phyloP scores from a whole-genome alignment of 2,797 vertebrate genomes.

The Tolypeutes matacus region DNA sequence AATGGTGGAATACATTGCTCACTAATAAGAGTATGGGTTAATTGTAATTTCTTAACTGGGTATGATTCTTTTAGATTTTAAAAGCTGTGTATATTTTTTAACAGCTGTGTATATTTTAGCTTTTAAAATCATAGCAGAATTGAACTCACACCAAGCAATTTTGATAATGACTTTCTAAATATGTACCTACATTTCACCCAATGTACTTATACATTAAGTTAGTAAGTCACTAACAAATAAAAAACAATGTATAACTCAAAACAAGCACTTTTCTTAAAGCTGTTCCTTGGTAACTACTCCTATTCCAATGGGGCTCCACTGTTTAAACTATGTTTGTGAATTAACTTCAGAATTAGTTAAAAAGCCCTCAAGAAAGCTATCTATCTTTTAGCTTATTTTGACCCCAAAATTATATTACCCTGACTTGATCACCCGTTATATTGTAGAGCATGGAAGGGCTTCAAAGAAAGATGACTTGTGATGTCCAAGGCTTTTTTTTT shows the following conservation, averaged over 20 bases:
- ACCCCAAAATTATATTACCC: conserved; percentile 33
- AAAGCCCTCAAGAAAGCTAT: conserved; percentile 57
- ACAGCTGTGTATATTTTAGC: too few species aligned
- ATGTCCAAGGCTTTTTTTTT: background rate
- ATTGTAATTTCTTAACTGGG: conserved; percentile 52
- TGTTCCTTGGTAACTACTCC: conserved; percentile 11
- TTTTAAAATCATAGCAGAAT: conserved; percentile 58
- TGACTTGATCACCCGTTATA: conserved; percentile 25
- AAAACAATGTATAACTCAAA: conserved; percentile 55
- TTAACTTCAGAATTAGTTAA: conserved; percentile 32
- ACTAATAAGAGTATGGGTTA: conserved; percentile 21
- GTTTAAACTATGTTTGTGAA: conserved; percentile 25
- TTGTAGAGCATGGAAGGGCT: conserved; percentile 36
- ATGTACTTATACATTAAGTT: conserved; percentile 1
- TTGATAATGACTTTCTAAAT: conserved; percentile 54
- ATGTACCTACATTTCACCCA: background rate
- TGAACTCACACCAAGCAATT: conserved; percentile 47
- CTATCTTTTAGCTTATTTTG: conserved; percentile 54
- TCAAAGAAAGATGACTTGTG: conserved; percentile 6
- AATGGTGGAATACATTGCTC: background rate
- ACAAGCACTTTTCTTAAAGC: conserved; percentile 44
- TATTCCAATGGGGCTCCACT: background rate
- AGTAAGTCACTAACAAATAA: conserved; percentile 30
- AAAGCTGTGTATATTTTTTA: too few species aligned
- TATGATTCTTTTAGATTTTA: conserved; percentile 53